Percentiles rank a stretch among this genome's conserved stretches.
phyloP scores from a whole-genome alignment of 37 sponge, comb jelly and placozoan genomes.

The Chondrilla cf. caribensis region DNA sequence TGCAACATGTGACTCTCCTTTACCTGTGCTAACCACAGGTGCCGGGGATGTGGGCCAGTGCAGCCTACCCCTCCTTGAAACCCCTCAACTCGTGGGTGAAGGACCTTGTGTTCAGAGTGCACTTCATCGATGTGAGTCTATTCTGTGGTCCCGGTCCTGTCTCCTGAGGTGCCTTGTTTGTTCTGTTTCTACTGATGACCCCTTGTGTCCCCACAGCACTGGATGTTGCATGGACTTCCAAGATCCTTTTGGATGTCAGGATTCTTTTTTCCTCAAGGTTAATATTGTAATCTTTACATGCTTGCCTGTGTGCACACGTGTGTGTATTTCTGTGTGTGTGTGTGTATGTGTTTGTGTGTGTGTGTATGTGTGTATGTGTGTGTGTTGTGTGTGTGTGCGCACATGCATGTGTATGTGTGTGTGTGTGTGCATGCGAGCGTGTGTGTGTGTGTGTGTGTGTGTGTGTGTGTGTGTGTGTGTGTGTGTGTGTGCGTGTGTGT shows the following conservation, averaged over 20 bases:
- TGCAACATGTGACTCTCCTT: no score
- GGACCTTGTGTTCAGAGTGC: conserved; percentile 86
- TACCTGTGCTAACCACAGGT: no score
- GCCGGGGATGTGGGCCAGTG: conserved; percentile 88
- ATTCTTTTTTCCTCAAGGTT: conserved; percentile 99
- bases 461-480: no score
- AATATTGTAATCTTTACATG: background rate
- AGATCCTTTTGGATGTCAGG: conserved; percentile 98
- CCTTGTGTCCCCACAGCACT: conserved; percentile 46
- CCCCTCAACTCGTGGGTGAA: conserved; percentile 97
- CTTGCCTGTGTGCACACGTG: background rate
- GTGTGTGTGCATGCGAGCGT: no score
- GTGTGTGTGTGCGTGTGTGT: no score
- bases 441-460: no score
- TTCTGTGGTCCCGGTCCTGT: no score
- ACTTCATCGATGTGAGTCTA: conserved; percentile 86
- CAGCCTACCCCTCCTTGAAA: conserved; percentile 98
- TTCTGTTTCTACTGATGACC: background rate
- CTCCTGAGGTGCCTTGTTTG: background rate
- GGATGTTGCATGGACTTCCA: conserved; percentile 89
- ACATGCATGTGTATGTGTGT: background rate
- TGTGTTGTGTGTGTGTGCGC: no score
- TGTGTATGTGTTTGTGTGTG: no score
- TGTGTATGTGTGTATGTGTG: no score
- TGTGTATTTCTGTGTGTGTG: background rate